Percentiles rank a stretch among this genome's conserved stretches.
phyloP scores from a whole-genome alignment of 2,888 invertebrate species.

The Pollenia angustigena region DNA sequence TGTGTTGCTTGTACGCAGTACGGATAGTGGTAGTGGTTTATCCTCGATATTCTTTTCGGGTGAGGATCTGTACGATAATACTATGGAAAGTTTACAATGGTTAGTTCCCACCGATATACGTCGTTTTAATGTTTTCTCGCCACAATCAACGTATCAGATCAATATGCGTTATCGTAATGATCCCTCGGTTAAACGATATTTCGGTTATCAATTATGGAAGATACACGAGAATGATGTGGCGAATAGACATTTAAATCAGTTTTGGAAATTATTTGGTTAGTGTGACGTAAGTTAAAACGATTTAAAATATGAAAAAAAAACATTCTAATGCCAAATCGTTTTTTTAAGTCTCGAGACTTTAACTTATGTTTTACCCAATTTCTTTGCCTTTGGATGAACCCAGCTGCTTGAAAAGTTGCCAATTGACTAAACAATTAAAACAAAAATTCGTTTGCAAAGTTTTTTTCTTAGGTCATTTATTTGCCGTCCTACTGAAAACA shows the following conservation, averaged over 20 bases:
- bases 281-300: constrained; percentile 11
- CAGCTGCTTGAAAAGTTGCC: too few species aligned
- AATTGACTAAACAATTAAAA: too few species aligned
- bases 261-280: constrained; percentile 79
- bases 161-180: constrained; percentile 79
- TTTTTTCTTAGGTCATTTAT: too few species aligned
- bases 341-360: too few species aligned
- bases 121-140: constrained; percentile 79
- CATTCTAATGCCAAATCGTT: too few species aligned
- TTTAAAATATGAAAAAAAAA: too few species aligned
- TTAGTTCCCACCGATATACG: constrained; percentile 79
- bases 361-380: too few species aligned
- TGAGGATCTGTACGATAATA: constrained; percentile 77
- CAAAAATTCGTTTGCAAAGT: too few species aligned
- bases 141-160: constrained; percentile 79
- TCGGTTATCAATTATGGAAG: constrained; percentile 91
- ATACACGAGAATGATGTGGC: constrained; percentile 83
- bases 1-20: constrained; percentile 59
- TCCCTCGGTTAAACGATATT: constrained; percentile 78
- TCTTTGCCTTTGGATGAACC: too few species aligned
- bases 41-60: constrained; percentile 74
- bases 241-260: constrained; percentile 73
- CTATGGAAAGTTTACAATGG: constrained; percentile 78
- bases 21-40: constrained; percentile 66
- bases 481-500: too few species aligned